These are phyloP conservation scores for Folsomia candida DNA, from an alignment of 2,888 invertebrate species.

Conservation along the genomic window DNA sequence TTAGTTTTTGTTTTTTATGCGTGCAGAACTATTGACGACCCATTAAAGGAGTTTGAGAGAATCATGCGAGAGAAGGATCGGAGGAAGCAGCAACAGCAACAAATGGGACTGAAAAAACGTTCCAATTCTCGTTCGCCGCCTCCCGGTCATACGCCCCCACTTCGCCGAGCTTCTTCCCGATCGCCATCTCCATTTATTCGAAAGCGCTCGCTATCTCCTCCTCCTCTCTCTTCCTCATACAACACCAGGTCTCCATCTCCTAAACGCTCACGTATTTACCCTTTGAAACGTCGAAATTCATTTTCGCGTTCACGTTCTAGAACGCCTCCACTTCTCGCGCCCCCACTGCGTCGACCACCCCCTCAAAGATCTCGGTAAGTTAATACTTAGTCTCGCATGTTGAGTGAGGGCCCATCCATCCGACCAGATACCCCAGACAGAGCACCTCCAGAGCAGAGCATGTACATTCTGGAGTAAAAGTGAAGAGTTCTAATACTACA, in stretches of 20 bases:
- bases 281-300: slow-evolving; percentile 50
- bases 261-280: slow-evolving; percentile 43
- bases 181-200: slow-evolving; percentile 43
- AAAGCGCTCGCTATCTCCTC: slow-evolving; percentile 51
- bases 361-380: slow-evolving; percentile 35
- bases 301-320: slow-evolving; percentile 54
- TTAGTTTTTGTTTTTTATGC: neutral
- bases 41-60: slow-evolving; percentile 80
- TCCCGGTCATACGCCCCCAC: slow-evolving; percentile 32
- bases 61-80: slow-evolving; percentile 80
- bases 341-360: slow-evolving; percentile 39
- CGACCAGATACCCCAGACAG: too few relatives aligned
- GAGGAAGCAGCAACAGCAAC: slow-evolving; percentile 55
- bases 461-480: too few relatives aligned
- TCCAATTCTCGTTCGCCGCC: slow-evolving; percentile 55
- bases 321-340: slow-evolving; percentile 55
- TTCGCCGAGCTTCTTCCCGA: slow-evolving; percentile 47
- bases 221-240: slow-evolving; percentile 42
- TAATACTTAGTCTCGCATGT: too few relatives aligned
- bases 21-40: slow-evolving; percentile 74
- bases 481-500: too few relatives aligned
- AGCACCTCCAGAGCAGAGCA: too few relatives aligned
- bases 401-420: too few relatives aligned
- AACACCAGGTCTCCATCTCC: slow-evolving; percentile 50
- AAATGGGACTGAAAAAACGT: slow-evolving; percentile 44